These are phyloP conservation scores for Gortyna flavago DNA, from an alignment of 2,888 invertebrate genomes.

Conservation along the genomic window DNA sequence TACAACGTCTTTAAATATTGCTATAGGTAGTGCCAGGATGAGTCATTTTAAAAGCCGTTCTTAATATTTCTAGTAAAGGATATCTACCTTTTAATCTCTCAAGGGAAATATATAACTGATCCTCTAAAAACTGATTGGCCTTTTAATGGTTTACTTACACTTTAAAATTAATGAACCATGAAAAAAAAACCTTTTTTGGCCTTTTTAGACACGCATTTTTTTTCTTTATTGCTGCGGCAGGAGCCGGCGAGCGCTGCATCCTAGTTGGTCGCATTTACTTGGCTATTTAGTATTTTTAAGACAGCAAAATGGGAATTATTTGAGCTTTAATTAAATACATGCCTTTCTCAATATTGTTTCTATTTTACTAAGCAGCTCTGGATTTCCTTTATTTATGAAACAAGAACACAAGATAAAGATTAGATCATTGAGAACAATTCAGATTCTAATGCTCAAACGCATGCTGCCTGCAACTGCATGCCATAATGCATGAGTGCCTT, in stretches of 20 bases:
- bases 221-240: too few relatives aligned
- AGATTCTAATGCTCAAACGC: slow-evolving; percentile 26
- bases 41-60: background rate
- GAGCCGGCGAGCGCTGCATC: too few relatives aligned
- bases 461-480: slow-evolving; percentile 38
- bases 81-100: background rate
- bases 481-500: slow-evolving; percentile 39
- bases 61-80: background rate
- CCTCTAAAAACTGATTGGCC: background rate
- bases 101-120: background rate
- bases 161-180: background rate
- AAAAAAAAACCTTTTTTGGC: too few relatives aligned
- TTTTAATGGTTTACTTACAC: background rate
- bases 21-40: background rate
- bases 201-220: background rate
- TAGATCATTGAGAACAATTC: slow-evolving; percentile 44
- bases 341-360: background rate
- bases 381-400: background rate
- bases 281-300: background rate
- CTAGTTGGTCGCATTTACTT: background rate
- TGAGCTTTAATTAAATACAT: background rate
- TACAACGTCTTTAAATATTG: background rate
- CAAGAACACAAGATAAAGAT: slow-evolving; percentile 32
- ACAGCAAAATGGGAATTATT: background rate
- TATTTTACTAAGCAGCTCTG: too few relatives aligned